Conservation (phyloP, 2,113 vertebrate genomes). For the Lontra canadensis region DNA sequence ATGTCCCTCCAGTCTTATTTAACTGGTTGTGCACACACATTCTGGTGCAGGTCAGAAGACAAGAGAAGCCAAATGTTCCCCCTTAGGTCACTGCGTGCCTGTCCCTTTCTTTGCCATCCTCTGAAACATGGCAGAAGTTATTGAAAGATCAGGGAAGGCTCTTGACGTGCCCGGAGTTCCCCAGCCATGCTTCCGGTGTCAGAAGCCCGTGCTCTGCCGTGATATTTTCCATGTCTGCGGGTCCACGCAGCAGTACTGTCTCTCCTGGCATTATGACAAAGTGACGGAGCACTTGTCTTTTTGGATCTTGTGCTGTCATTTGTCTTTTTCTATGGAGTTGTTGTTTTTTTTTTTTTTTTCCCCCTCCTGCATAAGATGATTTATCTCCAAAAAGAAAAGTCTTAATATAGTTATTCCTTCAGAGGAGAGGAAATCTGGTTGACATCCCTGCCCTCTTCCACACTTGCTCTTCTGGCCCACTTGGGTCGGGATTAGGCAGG, state of each 20-base stretch:
- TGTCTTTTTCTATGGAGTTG: constrained; percentile 17
- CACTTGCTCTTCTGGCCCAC: not conserved
- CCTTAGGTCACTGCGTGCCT: not conserved
- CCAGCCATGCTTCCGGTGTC: fast-evolving
- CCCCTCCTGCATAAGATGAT: constrained; percentile 5
- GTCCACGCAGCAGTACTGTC: fast-evolving
- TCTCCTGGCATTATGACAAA: constrained; percentile 33
- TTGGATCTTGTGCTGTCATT: constrained; percentile 33
- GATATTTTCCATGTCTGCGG: not conserved
- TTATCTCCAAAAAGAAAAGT: constrained; percentile 14
- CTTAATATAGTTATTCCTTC: constrained; percentile 44
- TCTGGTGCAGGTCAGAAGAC: not conserved
- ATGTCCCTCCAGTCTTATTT: not conserved
- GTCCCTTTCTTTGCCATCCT: not conserved
- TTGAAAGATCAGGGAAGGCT: not conserved
- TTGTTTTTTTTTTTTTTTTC: too few species aligned
- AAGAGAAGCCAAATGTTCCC: not conserved
- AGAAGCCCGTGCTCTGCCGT: not conserved
- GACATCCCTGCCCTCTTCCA: not conserved
- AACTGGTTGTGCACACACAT: fast-evolving
- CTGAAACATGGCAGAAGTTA: not conserved
- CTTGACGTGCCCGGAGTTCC: not conserved
- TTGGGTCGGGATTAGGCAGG: not conserved
- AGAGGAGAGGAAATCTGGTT: not conserved
- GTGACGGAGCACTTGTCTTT: constrained; percentile 44